phyloP scores from a whole-genome alignment of 2,113 vertebrate species.

The Fulica atra region DNA sequence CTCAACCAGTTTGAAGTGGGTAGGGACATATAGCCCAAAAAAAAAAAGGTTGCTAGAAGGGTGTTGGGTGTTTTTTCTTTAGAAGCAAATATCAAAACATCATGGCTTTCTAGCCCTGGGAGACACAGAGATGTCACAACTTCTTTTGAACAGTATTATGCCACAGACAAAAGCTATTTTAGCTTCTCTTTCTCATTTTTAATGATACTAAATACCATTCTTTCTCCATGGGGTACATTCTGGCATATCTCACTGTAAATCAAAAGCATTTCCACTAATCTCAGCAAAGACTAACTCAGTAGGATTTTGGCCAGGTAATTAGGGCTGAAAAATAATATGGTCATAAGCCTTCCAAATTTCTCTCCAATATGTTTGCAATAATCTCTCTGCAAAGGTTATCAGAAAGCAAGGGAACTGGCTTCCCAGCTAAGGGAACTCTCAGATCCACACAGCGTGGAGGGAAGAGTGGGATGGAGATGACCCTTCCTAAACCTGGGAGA shows the following conservation, averaged over 20 bases:
- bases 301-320: conserved; percentile 5
- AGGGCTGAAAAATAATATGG: not conserved
- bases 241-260: not conserved
- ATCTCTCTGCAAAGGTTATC: not conserved
- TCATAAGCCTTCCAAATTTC: not conserved
- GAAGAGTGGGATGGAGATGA: not conserved
- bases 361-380: not conserved
- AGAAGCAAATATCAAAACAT: conserved; percentile 1
- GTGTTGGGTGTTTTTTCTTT: not conserved
- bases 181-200: conserved; percentile 7
- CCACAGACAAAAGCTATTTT: conserved; percentile 15
- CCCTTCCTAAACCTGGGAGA: not conserved
- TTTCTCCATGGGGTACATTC: not conserved
- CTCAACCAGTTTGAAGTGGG: not conserved
- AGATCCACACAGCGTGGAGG: not conserved
- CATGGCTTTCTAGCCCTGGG: not conserved
- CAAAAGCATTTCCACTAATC: conserved; percentile 27
- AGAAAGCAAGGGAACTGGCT: not conserved
- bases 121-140: not conserved
- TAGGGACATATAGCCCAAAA: not conserved
- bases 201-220: conserved; percentile 16
- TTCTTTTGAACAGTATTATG: not conserved
- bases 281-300: not conserved
- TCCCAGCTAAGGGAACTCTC: not conserved
- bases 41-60: not conserved